These are phyloP conservation scores for Microctonus aethiopoides DNA, from an alignment of 2,888 invertebrate genomes.

Conservation along the genomic window DNA sequence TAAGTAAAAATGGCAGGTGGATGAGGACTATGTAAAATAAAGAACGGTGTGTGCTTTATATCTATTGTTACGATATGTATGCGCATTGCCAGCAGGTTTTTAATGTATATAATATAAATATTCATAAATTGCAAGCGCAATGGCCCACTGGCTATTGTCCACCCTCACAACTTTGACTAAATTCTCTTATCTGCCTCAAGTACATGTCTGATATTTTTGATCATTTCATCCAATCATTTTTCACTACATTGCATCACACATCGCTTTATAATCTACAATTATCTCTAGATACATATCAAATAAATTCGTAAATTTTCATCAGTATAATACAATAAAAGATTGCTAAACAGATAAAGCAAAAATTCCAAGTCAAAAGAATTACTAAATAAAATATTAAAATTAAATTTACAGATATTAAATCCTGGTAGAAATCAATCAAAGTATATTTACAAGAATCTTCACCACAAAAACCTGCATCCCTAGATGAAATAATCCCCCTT, in stretches of 20 bases:
- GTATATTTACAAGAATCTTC: conserved; percentile 48
- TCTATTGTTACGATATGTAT: background rate
- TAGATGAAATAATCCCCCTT: conserved; percentile 25
- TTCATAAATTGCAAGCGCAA: conserved; percentile 44
- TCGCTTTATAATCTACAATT: background rate
- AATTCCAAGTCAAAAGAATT: background rate
- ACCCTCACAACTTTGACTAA: conserved; percentile 49
- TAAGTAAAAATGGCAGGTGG: conserved; percentile 40
- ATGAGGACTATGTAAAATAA: conserved; percentile 63
- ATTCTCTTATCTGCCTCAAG: background rate
- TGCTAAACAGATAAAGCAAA: too few species aligned
- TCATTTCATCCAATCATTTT: background rate
- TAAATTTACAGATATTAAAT: background rate
- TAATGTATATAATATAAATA: conserved; percentile 41
- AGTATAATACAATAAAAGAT: too few species aligned
- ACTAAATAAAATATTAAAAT: too few species aligned
- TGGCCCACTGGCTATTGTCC: conserved; percentile 57
- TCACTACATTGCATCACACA: background rate
- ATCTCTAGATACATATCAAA: too few species aligned
- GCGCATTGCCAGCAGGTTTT: conserved; percentile 19
- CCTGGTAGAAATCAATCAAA: conserved; percentile 52
- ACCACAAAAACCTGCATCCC: conserved; percentile 61
- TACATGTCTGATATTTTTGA: background rate
- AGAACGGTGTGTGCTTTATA: conserved; percentile 55
- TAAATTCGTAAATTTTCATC: too few species aligned